Percentiles rank a stretch among this genome's conserved stretches.
Conservation (phyloP, 2,888 invertebrate species). For the Epinotia nisella region DNA sequence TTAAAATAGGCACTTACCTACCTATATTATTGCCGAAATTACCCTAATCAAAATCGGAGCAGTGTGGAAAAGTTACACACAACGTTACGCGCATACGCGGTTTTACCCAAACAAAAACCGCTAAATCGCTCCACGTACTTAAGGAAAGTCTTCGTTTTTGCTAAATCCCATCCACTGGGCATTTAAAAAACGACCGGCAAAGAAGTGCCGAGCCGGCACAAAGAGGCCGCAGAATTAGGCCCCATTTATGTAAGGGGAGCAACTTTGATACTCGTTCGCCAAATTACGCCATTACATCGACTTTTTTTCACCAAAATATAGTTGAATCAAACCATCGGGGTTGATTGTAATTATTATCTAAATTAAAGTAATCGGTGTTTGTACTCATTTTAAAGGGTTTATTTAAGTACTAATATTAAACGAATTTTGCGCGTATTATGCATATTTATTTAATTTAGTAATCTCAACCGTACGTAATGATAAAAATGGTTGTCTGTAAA, state of each 20-base stretch:
- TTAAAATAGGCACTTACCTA: no score
- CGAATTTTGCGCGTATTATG: no score
- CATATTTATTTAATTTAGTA: no score
- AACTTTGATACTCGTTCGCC: constrained; percentile 36
- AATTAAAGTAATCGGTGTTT: constrained; percentile 12
- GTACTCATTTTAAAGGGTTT: background rate
- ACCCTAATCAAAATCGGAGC: constrained; percentile 7
- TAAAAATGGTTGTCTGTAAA: no score
- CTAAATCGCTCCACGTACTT: constrained; percentile 19
- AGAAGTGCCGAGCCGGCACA: constrained; percentile 27
- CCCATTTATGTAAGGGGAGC: constrained; percentile 60
- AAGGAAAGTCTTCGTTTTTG: constrained; percentile 42
- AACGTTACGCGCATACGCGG: constrained; percentile 6
- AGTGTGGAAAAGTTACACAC: background rate
- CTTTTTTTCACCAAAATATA: constrained; percentile 10
- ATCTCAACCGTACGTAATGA: no score
- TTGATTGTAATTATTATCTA: constrained; percentile 9
- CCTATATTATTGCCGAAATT: background rate
- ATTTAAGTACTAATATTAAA: background rate
- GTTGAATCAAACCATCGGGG: constrained; percentile 13
- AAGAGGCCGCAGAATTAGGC: constrained; percentile 53
- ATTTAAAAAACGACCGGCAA: constrained; percentile 32
- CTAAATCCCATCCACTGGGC: constrained; percentile 26
- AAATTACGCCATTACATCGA: constrained; percentile 38
- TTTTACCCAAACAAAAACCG: constrained; percentile 30